Evolutionary conservation across 2,113 vertebrate species (phyloP).

Genomic region (Micronycteris hirsuta): DNA sequence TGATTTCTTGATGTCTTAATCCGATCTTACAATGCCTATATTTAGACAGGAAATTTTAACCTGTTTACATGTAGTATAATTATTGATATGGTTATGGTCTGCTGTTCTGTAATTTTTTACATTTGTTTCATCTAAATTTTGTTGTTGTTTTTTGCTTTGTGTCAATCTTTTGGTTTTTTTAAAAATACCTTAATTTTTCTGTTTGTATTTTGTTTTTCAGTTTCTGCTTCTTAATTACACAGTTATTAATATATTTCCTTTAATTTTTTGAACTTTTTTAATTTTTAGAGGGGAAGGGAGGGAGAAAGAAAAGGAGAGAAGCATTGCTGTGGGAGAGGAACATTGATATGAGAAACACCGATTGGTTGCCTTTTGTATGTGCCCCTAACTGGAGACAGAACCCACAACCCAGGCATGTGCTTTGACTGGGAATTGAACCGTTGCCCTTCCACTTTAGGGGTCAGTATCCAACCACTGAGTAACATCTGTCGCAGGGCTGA

Average conservation of each 20-base stretch:
- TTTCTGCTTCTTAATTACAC: neutral
- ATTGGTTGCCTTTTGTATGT: no score
- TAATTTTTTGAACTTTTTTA: neutral
- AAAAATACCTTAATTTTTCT: neutral
- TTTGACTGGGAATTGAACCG: no score
- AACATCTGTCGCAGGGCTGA: no score
- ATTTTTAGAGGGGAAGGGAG: no score
- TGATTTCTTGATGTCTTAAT: neutral
- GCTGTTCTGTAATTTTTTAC: neutral
- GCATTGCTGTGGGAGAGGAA: no score
- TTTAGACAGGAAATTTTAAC: neutral
- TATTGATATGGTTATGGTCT: neutral
- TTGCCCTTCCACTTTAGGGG: no score
- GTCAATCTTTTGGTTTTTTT: neutral
- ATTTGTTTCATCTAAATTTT: neutral
- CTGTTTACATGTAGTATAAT: neutral
- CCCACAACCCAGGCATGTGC: no score
- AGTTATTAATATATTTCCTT: neutral
- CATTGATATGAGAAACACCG: no score
- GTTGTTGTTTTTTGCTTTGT: neutral
- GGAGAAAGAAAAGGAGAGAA: no score
- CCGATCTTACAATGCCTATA: neutral
- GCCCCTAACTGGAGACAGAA: no score
- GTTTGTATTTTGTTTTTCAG: neutral
- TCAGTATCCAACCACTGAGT: no score